A percentile compares a stretch with the other conserved stretches of the same genome.
phyloP scores from a whole-genome alignment of 23 tunicate genomes.

The Phallusia fumigata region DNA sequence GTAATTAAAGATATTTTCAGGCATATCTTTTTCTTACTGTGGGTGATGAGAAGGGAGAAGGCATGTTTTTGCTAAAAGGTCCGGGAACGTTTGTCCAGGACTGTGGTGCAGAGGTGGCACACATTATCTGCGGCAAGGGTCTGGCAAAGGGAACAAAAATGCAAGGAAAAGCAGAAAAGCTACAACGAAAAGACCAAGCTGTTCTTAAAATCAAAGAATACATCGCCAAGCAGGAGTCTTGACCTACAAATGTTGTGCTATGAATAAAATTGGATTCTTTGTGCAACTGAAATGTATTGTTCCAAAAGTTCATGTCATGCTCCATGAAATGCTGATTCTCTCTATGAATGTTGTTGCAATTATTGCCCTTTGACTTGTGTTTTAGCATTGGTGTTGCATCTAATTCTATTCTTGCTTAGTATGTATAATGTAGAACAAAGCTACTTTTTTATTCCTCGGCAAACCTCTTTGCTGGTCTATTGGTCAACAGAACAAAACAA shows the following conservation, averaged over 20 bases:
- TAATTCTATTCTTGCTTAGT: no score
- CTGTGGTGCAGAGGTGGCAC: slow-evolving; percentile 32
- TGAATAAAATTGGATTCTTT: no score
- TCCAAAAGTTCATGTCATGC: no score
- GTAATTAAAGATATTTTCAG: background rate
- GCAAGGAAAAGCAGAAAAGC: slow-evolving; percentile 88
- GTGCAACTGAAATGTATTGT: no score
- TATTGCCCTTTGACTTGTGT: no score
- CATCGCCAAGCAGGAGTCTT: slow-evolving; percentile 3
- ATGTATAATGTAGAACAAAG: no score
- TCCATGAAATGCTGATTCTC: no score
- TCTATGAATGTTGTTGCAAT: no score
- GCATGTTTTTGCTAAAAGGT: slow-evolving; percentile 62
- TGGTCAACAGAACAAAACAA: no score
- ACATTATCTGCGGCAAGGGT: slow-evolving; percentile 58
- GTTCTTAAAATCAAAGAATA: slow-evolving; percentile 31
- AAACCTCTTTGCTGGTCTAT: no score
- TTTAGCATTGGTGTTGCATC: no score
- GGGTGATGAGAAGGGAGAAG: slow-evolving; percentile 83
- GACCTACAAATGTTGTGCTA: background rate
- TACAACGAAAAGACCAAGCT: slow-evolving; percentile 52
- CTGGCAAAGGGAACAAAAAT: slow-evolving; percentile 55
- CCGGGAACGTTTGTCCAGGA: slow-evolving; percentile 35
- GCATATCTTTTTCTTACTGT: slow-evolving; percentile 62
- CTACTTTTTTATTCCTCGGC: no score